Evolutionary conservation across 1,140 invertebrate genomes (phyloP).

Genomic region (Penaeus japonicus): DNA sequence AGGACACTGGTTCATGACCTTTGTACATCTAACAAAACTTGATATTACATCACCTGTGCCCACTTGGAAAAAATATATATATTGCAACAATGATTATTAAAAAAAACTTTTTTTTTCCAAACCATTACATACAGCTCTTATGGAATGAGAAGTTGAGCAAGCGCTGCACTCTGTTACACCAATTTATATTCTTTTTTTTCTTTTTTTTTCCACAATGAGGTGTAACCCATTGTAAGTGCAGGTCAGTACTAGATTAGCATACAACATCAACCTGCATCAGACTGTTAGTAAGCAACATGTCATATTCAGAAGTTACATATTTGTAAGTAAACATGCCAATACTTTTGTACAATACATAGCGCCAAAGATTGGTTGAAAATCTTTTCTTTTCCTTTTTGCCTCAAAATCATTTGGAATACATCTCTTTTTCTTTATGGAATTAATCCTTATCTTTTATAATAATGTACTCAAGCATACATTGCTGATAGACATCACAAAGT

Average conservation of each 20-base stretch:
- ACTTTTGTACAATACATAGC: slow-evolving; percentile 22
- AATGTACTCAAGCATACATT: no score
- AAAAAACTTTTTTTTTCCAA: neutral
- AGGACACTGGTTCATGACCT: slow-evolving; percentile 35
- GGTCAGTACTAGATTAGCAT: neutral
- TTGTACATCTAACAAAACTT: slow-evolving; percentile 26
- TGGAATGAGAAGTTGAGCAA: slow-evolving; percentile 52
- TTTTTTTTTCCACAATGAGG: neutral
- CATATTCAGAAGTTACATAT: neutral
- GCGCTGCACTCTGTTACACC: slow-evolving; percentile 27
- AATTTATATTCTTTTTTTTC: neutral
- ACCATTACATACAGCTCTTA: slow-evolving; percentile 25
- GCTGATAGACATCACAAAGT: no score
- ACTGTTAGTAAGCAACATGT: neutral
- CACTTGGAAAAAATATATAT: slow-evolving; percentile 8
- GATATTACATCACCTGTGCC: neutral
- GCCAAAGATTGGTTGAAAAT: neutral
- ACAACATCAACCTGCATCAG: neutral
- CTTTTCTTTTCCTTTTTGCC: neutral
- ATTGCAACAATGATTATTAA: neutral
- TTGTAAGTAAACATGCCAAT: slow-evolving; percentile 20
- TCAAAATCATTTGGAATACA: neutral
- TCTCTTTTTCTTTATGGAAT: no score
- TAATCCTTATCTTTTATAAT: no score
- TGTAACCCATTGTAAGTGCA: neutral